Percentiles rank a stretch among this genome's conserved stretches.
Evolutionary conservation across 1,140 invertebrate genomes (phyloP).

Genomic region (Propsilocerus akamusi): DNA sequence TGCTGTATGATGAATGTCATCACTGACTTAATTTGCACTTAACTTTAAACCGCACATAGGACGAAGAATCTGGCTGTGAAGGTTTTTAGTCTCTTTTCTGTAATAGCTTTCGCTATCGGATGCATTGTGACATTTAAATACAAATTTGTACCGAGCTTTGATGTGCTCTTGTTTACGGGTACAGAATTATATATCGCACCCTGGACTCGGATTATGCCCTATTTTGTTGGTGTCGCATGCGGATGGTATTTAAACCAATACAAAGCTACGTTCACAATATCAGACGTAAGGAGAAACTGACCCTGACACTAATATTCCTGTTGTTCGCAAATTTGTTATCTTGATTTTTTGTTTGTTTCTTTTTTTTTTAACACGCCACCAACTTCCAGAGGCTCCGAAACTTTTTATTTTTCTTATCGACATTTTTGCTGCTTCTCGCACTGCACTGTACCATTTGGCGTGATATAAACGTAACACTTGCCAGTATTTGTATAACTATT

Average conservation of each 20-base stretch:
- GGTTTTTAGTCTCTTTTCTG: not conserved
- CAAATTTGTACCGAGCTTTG: conserved; percentile 19
- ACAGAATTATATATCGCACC: conserved; percentile 20
- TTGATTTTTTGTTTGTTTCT: not conserved
- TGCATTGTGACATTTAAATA: conserved; percentile 11
- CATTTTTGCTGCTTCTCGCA: not conserved
- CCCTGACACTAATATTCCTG: not conserved
- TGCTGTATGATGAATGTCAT: too few relatives aligned
- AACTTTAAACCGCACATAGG: too few relatives aligned
- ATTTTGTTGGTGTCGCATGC: conserved; percentile 15
- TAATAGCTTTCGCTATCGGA: not conserved
- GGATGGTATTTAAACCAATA: conserved; percentile 14
- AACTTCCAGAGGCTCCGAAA: not conserved
- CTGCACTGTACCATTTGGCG: not conserved
- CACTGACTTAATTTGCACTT: too few relatives aligned
- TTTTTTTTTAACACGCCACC: not conserved
- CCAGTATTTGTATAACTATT: not conserved
- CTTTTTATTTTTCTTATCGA: not conserved
- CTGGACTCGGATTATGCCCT: conserved; percentile 19
- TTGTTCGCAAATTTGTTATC: not conserved
- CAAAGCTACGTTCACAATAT: not conserved
- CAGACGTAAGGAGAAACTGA: not conserved
- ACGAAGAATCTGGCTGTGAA: too few relatives aligned
- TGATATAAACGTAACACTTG: not conserved
- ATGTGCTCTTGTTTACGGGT: conserved; percentile 15